Conservation (phyloP, 2,888 invertebrate species). For the Ceramica pisi region DNA sequence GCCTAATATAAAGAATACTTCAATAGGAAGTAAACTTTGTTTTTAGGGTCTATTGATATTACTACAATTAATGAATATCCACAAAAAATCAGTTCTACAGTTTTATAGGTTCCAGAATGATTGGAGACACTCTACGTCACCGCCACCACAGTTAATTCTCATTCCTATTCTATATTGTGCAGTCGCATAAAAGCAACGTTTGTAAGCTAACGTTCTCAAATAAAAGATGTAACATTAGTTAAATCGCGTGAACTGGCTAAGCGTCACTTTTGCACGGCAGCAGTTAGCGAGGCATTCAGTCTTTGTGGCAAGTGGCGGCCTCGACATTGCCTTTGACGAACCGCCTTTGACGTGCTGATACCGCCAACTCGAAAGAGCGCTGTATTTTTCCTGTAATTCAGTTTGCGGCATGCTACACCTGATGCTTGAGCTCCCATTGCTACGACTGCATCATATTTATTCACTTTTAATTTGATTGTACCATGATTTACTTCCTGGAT, state of each 20-base stretch:
- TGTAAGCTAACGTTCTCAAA: not conserved
- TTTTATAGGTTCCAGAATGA: not conserved
- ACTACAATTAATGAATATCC: not conserved
- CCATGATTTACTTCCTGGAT: not conserved
- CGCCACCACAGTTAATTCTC: not conserved
- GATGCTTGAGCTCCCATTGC: not conserved
- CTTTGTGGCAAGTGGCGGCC: constrained; percentile 48
- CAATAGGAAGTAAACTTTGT: not conserved
- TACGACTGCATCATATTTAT: not conserved
- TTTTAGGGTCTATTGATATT: not conserved
- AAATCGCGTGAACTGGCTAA: constrained; percentile 29
- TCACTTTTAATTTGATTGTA: not conserved
- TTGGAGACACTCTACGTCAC: not conserved
- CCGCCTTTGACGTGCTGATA: constrained; percentile 30
- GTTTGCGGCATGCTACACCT: too few relatives aligned
- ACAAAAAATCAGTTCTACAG: not conserved
- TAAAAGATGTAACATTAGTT: constrained; percentile 19
- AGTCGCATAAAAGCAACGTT: not conserved
- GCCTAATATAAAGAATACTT: not conserved
- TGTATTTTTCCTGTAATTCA: constrained; percentile 8
- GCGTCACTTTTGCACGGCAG: constrained; percentile 19
- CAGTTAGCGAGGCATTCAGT: constrained; percentile 14
- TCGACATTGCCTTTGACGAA: constrained; percentile 47
- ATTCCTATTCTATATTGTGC: not conserved
- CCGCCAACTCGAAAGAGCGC: constrained; percentile 12